phyloP scores from a whole-genome alignment of 2,113 vertebrate species.

The Leptobrachium leishanense region DNA sequence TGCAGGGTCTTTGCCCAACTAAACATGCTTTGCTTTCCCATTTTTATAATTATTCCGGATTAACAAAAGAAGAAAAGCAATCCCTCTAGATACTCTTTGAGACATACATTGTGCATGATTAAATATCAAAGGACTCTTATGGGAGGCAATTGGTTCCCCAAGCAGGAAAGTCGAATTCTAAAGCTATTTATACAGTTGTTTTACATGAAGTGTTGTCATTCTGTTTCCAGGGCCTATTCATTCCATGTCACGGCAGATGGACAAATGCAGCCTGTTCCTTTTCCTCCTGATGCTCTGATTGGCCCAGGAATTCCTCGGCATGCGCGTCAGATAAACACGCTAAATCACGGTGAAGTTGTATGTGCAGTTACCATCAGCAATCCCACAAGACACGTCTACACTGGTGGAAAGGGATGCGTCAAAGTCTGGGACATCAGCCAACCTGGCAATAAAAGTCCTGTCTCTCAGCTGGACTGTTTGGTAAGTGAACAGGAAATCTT shows the following conservation, averaged over 20 bases:
- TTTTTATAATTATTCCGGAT: no score
- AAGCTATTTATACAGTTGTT: no score
- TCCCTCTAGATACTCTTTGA: no score
- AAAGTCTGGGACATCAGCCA: conserved; percentile 97
- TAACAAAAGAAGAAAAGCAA: no score
- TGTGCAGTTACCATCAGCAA: conserved; percentile 94
- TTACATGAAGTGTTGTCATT: no score
- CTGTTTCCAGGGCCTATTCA: conserved; percentile 68
- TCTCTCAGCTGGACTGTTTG: conserved; percentile 75
- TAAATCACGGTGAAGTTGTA: conserved; percentile 91
- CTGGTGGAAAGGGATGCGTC: conserved; percentile 91
- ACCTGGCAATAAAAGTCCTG: conserved; percentile 91
- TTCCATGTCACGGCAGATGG: conserved; percentile 92
- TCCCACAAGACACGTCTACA: conserved; percentile 90
- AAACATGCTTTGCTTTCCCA: no score
- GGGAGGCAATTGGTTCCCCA: no score
- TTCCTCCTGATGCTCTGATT: conserved; percentile 88
- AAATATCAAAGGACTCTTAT: no score
- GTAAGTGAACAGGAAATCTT: conserved; percentile 61
- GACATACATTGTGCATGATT: no score
- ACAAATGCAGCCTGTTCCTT: conserved; percentile 93
- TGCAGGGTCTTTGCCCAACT: no score
- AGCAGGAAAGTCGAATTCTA: no score
- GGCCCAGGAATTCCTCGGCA: conserved; percentile 89
- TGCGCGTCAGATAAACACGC: conserved; percentile 91